phyloP scores from a whole-genome alignment of 2,797 vertebrate species.

The Sylvilagus floridanus region DNA sequence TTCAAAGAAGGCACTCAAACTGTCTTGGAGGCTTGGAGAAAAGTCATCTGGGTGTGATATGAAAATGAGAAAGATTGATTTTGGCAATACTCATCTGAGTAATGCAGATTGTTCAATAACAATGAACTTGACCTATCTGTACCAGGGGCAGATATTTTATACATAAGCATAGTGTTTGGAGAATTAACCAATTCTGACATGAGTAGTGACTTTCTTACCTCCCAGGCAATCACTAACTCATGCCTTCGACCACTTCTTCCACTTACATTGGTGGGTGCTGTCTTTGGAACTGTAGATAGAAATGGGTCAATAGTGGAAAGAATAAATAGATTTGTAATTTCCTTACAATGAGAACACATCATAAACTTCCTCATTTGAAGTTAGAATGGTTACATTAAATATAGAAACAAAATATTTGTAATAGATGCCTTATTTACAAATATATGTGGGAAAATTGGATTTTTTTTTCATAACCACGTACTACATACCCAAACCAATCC shows the following conservation, averaged over 20 bases:
- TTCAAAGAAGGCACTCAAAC: neutral
- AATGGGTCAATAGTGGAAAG: neutral
- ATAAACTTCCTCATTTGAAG: neutral
- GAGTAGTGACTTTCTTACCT: conserved; percentile 90
- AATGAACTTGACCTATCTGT: neutral
- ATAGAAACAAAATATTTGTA: neutral
- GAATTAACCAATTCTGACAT: conserved; percentile 47
- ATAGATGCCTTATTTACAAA: neutral
- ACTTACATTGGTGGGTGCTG: conserved; percentile 95
- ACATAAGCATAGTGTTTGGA: conserved; percentile 51
- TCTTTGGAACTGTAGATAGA: conserved; percentile 93
- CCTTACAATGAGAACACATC: neutral
- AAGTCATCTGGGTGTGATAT: neutral
- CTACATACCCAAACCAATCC: neutral
- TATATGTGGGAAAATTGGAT: neutral
- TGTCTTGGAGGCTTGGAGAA: neutral
- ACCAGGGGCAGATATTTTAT: conserved; percentile 17
- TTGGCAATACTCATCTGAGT: neutral
- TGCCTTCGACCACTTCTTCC: conserved; percentile 96
- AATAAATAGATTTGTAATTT: conserved; percentile 61
- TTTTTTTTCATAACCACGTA: neutral
- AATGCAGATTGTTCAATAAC: neutral
- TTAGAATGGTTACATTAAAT: neutral
- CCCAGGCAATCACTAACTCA: conserved; percentile 98
- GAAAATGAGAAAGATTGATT: neutral